Evolutionary conservation across 2,797 vertebrate genomes (phyloP), one percentile per base, ranked within the genome.

Genomic region (Hydrophis major): DNA sequence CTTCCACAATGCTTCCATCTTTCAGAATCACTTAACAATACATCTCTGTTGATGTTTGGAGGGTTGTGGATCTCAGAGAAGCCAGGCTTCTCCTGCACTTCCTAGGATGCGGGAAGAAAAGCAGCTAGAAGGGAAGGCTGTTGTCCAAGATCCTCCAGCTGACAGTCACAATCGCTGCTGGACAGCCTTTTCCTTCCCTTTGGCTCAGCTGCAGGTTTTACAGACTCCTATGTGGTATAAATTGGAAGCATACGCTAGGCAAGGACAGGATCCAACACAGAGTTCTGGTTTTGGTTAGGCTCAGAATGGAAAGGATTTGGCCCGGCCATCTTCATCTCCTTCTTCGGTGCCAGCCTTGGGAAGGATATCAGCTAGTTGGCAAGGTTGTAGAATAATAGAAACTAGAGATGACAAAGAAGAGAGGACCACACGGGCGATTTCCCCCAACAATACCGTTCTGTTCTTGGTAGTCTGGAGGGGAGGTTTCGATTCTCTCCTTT

Each of bases 181-280:
- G 95, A 60, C 90, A 92, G 37, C 89, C 47, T 93, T 94, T 92
- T 89, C 90, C 92, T 94, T 3, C 94, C 28, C 25, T 86, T 95
- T 95, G 92, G 93, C 92, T 94, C 92, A 37, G 61, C 50, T 89
- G 61, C 88, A 59, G 69, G 86, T 96, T 95, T 92, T 93, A 95
- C 61, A 94, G 89, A 93, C 83, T 69, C 92, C 92, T 89, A 27
- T 92, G 92, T 92, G 92, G 92, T 92, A 88, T 90, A 94, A 97
- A 96, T 95, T 69, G 89, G 94, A 94, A 95, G 91, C 88, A 22
- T 93, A 90, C 86, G 61, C 78, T 89, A 63, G 88, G 83, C 32
- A 4, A 93, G 42, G 89, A 87, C 60, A 87, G 74, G 83, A 95
- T 92, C 57, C 88, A 78, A 93, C 93, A 12, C 53, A 88, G 93